These are phyloP conservation scores for Pseudochromis fuscus DNA, from an alignment of 2,797 vertebrate species.

Conservation along the genomic window DNA sequence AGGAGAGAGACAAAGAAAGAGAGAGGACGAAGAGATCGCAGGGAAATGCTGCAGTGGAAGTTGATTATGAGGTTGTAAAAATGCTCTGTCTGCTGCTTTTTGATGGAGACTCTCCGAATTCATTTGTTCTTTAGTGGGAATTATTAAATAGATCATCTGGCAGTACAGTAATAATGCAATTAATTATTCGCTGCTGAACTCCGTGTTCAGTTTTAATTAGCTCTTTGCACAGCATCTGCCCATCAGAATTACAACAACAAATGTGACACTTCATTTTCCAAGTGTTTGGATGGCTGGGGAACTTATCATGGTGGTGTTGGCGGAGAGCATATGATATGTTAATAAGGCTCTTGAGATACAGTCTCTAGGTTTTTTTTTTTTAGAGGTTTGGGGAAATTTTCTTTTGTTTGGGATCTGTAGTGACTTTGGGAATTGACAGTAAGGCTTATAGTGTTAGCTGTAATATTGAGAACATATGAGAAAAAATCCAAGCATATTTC, in stretches of 20 bases:
- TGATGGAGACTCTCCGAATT: constrained; percentile 27
- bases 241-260: constrained; percentile 49
- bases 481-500: too few relatives aligned
- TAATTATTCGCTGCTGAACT: constrained; percentile 57
- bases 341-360: constrained; percentile 21
- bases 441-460: too few relatives aligned
- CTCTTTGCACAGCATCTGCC: constrained; percentile 54
- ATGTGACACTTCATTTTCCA: constrained; percentile 40
- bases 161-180: constrained; percentile 56
- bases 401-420: neutral
- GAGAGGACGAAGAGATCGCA: constrained; percentile 24
- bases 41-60: constrained; percentile 25
- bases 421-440: too few relatives aligned
- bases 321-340: constrained; percentile 13
- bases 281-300: constrained; percentile 13
- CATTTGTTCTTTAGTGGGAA: constrained; percentile 49
- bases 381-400: neutral
- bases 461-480: too few relatives aligned
- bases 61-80: constrained; percentile 45
- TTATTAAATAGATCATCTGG: constrained; percentile 62
- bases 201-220: constrained; percentile 60
- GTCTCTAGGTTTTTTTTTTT: neutral
- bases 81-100: constrained; percentile 26
- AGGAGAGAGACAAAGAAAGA: constrained; percentile 16
- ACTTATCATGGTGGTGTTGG: neutral